phyloP scores from a whole-genome alignment of 2,888 invertebrate species.

The Baccha elongata region DNA sequence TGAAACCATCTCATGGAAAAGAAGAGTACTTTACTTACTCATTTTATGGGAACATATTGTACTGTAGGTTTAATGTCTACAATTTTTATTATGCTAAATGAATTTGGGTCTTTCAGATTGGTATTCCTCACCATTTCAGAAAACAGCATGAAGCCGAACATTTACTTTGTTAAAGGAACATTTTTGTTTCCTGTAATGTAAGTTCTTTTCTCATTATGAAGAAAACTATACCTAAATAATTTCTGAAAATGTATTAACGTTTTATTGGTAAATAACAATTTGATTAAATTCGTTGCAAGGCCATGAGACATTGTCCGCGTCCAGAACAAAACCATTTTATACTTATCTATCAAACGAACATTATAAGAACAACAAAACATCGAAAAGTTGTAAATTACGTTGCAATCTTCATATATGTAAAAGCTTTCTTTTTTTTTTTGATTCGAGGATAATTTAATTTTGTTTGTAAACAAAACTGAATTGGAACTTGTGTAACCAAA shows the following conservation, averaged over 20 bases:
- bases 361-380: neutral
- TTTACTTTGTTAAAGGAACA: conserved; percentile 14
- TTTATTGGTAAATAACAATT: neutral
- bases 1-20: no score
- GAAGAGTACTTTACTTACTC: no score
- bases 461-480: conserved; percentile 21
- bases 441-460: conserved; percentile 1
- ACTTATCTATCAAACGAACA: conserved; percentile 1
- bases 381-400: neutral
- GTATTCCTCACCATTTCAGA: conserved; percentile 39
- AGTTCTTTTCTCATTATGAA: no score
- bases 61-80: no score
- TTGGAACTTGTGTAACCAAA: no score
- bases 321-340: no score
- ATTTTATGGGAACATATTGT: no score
- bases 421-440: no score
- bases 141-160: conserved; percentile 1
- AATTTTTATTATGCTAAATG: no score
- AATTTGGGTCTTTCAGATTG: no score
- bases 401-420: neutral
- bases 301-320: conserved; percentile 5
- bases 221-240: no score
- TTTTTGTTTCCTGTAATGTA: neutral
- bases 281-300: conserved; percentile 11
- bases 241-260: no score